Percentiles rank a stretch among this genome's conserved stretches.
Conservation (phyloP, 2,113 vertebrate genomes). For the Crotalus tigris region DNA sequence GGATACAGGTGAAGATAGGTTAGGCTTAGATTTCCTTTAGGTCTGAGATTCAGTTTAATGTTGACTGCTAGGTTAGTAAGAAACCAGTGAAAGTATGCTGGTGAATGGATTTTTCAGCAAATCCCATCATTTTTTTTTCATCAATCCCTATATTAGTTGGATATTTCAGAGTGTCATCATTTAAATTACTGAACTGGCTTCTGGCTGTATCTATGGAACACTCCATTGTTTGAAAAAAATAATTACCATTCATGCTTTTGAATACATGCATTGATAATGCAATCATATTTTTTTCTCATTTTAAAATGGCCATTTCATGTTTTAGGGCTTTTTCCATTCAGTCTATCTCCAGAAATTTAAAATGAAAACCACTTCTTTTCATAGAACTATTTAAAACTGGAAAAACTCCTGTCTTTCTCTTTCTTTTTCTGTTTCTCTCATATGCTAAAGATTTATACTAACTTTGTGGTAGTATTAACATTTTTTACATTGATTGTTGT, state of each 20-base stretch:
- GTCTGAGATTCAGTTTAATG: neutral
- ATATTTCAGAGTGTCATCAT: neutral
- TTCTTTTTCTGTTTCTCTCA: neutral
- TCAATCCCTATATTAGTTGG: neutral
- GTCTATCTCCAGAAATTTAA: neutral
- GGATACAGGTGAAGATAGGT: neutral
- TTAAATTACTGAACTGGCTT: neutral
- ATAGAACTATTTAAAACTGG: neutral
- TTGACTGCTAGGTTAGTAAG: neutral
- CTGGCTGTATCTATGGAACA: neutral
- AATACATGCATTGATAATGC: neutral
- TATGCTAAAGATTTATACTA: neutral
- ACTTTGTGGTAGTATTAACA: neutral
- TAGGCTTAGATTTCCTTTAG: neutral
- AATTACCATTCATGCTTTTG: neutral
- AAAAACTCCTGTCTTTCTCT: neutral
- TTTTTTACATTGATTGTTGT: neutral
- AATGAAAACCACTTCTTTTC: neutral
- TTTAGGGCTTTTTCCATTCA: neutral
- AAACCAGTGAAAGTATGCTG: neutral
- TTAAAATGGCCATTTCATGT: neutral
- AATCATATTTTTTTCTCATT: neutral
- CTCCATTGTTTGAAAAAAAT: neutral
- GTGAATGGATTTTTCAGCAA: neutral
- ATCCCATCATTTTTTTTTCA: neutral